Evolutionary conservation across 2,888 invertebrate genomes (phyloP), one percentile per base, ranked within the genome.

Genomic region (Caenorhabditis sp.): DNA sequence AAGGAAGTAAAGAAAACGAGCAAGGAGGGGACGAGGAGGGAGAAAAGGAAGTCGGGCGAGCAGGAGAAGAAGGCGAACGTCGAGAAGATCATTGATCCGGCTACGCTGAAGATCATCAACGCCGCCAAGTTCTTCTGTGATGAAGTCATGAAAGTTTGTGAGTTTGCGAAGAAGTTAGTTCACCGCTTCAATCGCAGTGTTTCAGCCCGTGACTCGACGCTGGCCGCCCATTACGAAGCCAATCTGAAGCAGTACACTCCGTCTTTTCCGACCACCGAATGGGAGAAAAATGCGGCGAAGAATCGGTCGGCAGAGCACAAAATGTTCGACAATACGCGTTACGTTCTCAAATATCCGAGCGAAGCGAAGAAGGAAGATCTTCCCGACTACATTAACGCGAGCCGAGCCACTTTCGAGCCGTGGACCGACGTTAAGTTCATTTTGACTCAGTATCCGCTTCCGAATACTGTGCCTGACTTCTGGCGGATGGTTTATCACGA

Each of bases 311-410:
- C 9, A 35, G 2, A 35, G 9, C 35, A 35, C 35, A 13, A 35
- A 35, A 13, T 35, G 35, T 35, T 35, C 35, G 35, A 35, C 13
- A 9, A 35, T 13, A 35, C 11, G 2, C 35, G 35, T n/a, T n/a
- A n/a, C n/a, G n/a, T n/a, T n/a, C n/a, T n/a, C n/a, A n/a, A n/a
- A n/a, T 13, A 9, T 35, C 6, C 9, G 13, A 35, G 11, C 13
- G 6, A 13, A 35, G 35, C 35, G 11, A 2, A 20, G 7, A 22
- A 15, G 24, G 22, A 24, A 24, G 11, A 27, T 58, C 58, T 35
- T 45, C 35, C 15, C 11, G 45, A 45, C 24, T 45, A 45, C 45
- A 45, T 45, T 24, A 45, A 45, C 20, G 45, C 45, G 20, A 22
- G 22, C 7, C 45, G 7, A 22, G 24, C 22, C 2, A 20, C 8